phyloP scores from a whole-genome alignment of 2,797 vertebrate genomes.

The Ispidina picta region DNA sequence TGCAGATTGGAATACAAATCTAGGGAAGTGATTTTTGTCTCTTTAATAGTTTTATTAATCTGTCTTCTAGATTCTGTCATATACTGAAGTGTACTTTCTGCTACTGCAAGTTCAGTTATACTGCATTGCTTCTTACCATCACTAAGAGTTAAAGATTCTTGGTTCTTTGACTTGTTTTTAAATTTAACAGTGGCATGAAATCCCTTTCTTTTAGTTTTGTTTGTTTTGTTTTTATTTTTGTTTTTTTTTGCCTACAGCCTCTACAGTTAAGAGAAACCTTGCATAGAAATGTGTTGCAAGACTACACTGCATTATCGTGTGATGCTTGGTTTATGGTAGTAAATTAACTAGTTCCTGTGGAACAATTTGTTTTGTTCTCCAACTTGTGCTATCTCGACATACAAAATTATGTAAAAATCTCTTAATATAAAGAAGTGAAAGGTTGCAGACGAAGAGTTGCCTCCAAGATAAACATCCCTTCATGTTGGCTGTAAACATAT shows the following conservation, averaged over 20 bases:
- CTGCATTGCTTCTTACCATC: background rate
- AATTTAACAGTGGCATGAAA: background rate
- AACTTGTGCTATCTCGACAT: background rate
- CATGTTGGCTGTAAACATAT: background rate
- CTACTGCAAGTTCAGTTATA: background rate
- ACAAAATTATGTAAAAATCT: background rate
- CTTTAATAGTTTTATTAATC: background rate
- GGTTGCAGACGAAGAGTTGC: background rate
- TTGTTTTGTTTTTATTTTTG: background rate
- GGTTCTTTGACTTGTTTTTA: background rate
- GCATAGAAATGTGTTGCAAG: background rate
- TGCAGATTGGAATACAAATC: background rate
- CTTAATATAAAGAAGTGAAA: too few relatives aligned
- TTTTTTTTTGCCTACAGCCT: background rate
- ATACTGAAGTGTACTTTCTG: background rate
- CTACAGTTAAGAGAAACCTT: background rate
- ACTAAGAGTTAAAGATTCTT: background rate
- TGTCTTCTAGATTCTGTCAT: background rate
- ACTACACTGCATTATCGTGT: background rate
- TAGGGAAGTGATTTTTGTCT: background rate
- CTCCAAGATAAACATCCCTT: background rate
- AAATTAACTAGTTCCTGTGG: background rate
- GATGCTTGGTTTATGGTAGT: background rate
- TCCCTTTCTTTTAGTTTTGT: background rate
- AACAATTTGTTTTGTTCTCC: background rate